Evolutionary conservation across 2,113 vertebrate species (phyloP), one percentile per base, ranked within the genome.

Genomic region (Thalassoma bifasciatum): DNA sequence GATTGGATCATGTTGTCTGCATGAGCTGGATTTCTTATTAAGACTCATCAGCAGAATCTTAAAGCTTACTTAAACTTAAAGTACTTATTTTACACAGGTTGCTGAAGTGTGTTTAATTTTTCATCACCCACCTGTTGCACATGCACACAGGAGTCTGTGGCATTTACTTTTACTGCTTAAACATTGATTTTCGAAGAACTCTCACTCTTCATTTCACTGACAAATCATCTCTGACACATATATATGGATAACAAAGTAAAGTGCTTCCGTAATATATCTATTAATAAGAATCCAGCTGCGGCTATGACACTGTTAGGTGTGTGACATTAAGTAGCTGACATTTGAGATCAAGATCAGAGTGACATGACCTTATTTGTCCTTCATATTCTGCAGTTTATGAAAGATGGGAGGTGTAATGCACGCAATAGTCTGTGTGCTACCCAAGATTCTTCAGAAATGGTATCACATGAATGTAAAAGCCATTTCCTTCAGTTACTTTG

Each of bases 41-140:
- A 24, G 1, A 8, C 30, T 66, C 63, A 56, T 80, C 21, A n/a
- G 46, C 17, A 5, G 34, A 70, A 60, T 70, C 42, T 60, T 38
- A 61, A 71, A 66, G 44, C 58, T 50, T 67, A 57, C 24, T 76
- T 59, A 63, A 67, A 44, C 21, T 53, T 69, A 62, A 58, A 66
- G 66, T 58, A 60, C 65, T 70, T 12, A 24, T 61, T 77, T 74
- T 50, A 36, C 73, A 37, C 66, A 63, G 66, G 60, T 70, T 53
- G 30, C 42, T 75, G 46, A 63, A 83, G 56, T 66, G 66, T 67
- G 62, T 76, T 80, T 10, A 64, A 68, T 61, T 80, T 63, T 64
- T 72, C 10, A 77, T 63, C 51, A 17, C 26, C 23, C 17, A 63
- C 56, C 58, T 70, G 40, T 73, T 73, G 53, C 40, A 17, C n/a